phyloP scores from a whole-genome alignment of 2,888 invertebrate species.

The Pristionchus japonicus region DNA sequence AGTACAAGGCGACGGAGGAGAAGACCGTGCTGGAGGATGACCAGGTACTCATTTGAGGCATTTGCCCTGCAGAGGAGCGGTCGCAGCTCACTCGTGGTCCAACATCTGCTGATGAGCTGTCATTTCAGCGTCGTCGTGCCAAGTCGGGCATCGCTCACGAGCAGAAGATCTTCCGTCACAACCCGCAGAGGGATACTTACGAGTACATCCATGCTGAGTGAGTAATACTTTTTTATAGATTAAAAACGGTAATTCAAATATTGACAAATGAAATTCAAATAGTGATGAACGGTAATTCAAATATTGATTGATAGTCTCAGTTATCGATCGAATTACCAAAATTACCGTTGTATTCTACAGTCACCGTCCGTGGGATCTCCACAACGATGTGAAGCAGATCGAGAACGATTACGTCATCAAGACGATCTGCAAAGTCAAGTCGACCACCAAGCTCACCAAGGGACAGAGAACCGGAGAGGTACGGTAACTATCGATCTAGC shows the following conservation, averaged over 20 bases:
- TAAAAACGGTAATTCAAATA: too few species aligned
- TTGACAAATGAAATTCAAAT: too few species aligned
- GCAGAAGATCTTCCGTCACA: constrained; percentile 81
- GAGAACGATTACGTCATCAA: constrained; percentile 78
- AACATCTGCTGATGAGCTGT: neutral
- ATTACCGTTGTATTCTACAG: too few species aligned
- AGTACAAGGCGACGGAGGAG: constrained; percentile 89
- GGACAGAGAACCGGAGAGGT: neutral
- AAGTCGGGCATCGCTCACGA: constrained; percentile 80
- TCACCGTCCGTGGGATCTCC: constrained; percentile 88
- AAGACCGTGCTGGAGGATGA: constrained; percentile 91
- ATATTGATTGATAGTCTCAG: too few species aligned
- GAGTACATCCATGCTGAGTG: constrained; percentile 85
- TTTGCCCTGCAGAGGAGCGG: neutral
- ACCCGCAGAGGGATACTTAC: constrained; percentile 81
- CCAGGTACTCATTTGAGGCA: constrained; percentile 80
- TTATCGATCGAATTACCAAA: too few species aligned
- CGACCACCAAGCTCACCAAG: neutral
- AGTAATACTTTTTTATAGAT: too few species aligned
- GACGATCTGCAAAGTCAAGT: constrained; percentile 51
- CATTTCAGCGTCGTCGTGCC: constrained; percentile 78
- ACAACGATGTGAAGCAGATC: constrained; percentile 89
- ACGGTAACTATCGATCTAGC: neutral
- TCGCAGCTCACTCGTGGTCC: neutral
- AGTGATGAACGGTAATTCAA: too few species aligned